Conservation (phyloP, 2,797 vertebrate genomes). For the Oophaga sylvatica region DNA sequence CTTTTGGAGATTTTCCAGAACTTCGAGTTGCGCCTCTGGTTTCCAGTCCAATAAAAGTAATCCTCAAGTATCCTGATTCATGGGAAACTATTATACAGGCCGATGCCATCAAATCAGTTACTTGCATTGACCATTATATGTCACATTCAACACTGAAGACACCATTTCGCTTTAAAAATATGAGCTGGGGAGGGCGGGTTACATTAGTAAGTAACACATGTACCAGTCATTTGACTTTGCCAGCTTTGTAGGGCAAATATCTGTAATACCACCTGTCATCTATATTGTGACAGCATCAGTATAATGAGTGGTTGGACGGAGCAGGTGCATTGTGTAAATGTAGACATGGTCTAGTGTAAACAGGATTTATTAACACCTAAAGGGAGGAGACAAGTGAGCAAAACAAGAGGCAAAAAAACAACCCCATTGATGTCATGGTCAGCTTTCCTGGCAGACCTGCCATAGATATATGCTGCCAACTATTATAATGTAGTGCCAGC, state of each 20-base stretch:
- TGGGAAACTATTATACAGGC: too few relatives aligned
- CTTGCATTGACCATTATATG: too few relatives aligned
- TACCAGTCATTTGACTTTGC: conserved; percentile 40
- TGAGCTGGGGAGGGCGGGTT: background rate
- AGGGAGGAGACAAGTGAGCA: conserved; percentile 12
- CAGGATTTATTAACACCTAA: conserved; percentile 52
- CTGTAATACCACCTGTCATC: conserved; percentile 39
- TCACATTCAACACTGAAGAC: background rate
- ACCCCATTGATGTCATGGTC: background rate
- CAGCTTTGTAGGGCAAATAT: conserved; percentile 46
- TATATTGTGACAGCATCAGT: conserved; percentile 5
- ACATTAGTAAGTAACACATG: background rate
- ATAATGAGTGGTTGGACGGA: conserved; percentile 33
- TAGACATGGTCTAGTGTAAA: conserved; percentile 27
- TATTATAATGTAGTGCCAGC: background rate
- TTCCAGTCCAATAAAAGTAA: too few relatives aligned
- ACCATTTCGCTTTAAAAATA: background rate
- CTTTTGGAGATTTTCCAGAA: too few relatives aligned
- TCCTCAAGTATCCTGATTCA: too few relatives aligned
- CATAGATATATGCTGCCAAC: background rate
- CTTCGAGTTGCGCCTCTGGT: too few relatives aligned
- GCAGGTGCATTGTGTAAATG: conserved; percentile 49
- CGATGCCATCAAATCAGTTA: too few relatives aligned
- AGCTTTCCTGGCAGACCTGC: conserved; percentile 4
- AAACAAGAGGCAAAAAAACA: conserved; percentile 43